phyloP scores from a whole-genome alignment of 2,888 invertebrate species.

The Lasioglossum oenotherae region DNA sequence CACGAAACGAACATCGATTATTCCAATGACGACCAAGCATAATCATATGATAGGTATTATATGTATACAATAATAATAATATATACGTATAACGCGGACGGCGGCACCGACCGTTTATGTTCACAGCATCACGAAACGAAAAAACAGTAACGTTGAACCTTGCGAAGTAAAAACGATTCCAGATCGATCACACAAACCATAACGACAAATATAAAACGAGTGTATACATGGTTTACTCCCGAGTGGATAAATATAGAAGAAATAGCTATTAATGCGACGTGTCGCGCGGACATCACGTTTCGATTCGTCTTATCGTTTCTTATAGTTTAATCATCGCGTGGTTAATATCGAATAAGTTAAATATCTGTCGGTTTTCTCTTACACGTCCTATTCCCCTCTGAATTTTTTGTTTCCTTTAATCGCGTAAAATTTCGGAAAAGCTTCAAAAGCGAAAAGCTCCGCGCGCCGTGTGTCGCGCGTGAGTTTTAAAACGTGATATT shows the following conservation, averaged over 20 bases:
- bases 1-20: conserved; percentile 64
- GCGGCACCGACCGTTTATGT: conserved; percentile 56
- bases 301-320: conserved; percentile 2
- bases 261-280: conserved; percentile 38
- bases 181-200: conserved; percentile 60
- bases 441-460: conserved; percentile 71
- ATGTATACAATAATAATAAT: conserved; percentile 9
- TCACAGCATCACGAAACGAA: conserved; percentile 61
- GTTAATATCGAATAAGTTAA: conserved; percentile 64
- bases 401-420: conserved; percentile 10
- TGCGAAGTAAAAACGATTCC: conserved; percentile 62
- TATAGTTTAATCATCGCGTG: conserved; percentile 43
- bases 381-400: not conserved
- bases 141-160: conserved; percentile 62
- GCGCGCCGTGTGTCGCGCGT: conserved; percentile 53
- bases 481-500: conserved; percentile 71
- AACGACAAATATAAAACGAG: conserved; percentile 37
- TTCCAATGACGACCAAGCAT: conserved; percentile 58
- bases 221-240: conserved; percentile 8
- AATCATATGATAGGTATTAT: conserved; percentile 10
- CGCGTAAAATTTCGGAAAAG: conserved; percentile 58
- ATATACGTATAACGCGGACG: conserved; percentile 61
- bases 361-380: conserved; percentile 27
- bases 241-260: conserved; percentile 40
- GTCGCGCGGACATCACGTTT: conserved; percentile 52